phyloP scores from a whole-genome alignment of 2,113 vertebrate genomes.

The Dipodomys ordii region DNA sequence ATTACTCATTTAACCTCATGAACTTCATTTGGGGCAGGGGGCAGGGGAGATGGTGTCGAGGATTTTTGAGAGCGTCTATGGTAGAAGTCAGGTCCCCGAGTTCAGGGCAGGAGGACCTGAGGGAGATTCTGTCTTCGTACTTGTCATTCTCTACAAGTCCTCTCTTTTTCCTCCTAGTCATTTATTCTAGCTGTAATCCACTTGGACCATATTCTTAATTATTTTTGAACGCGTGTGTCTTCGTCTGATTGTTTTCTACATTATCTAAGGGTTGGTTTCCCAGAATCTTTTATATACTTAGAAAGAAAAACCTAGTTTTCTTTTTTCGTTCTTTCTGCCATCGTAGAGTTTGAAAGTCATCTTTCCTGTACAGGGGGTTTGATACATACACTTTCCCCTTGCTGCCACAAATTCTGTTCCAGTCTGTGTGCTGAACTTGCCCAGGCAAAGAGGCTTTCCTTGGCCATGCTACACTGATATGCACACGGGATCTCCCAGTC shows the following conservation, averaged over 20 bases:
- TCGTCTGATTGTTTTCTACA: neutral
- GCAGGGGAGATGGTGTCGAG: neutral
- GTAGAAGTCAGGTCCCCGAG: neutral
- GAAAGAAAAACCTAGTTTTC: slow-evolving; percentile 1
- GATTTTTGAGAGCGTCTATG: neutral
- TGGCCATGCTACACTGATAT: neutral
- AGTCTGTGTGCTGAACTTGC: neutral
- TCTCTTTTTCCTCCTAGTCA: neutral
- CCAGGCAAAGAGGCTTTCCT: neutral
- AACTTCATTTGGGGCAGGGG: slow-evolving; percentile 62
- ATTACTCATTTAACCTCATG: slow-evolving; percentile 73
- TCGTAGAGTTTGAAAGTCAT: neutral
- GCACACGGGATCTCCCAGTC: fast-evolving
- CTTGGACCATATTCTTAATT: neutral
- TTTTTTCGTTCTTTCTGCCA: slow-evolving; percentile 7
- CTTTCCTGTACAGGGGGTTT: neutral
- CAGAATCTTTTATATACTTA: neutral
- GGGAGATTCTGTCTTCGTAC: neutral
- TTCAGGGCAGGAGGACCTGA: neutral
- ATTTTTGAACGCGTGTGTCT: neutral
- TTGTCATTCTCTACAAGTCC: neutral
- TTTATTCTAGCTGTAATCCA: neutral
- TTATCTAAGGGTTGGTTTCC: neutral
- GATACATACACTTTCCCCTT: neutral
- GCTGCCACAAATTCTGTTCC: neutral